Percentiles rank a stretch among this genome's conserved stretches.
Evolutionary conservation across 2,113 vertebrate species (phyloP).

Genomic region (Coreoperca whiteheadi): DNA sequence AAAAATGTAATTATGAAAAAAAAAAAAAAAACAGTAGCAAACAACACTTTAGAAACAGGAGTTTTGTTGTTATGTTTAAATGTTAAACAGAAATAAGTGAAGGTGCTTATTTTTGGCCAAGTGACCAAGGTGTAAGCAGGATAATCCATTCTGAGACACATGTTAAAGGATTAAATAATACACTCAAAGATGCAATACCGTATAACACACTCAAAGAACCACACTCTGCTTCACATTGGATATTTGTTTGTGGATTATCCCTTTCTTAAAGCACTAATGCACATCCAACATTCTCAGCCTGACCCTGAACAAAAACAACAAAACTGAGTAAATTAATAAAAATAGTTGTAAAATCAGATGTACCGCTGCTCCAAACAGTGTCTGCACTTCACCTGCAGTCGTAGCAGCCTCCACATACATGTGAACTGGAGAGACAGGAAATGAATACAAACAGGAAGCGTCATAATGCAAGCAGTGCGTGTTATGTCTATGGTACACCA

Average conservation of each 20-base stretch:
- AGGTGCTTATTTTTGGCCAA: conserved; percentile 13
- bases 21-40: background rate
- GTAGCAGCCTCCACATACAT: background rate
- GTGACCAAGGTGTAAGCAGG: conserved; percentile 22
- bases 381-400: conserved; percentile 26
- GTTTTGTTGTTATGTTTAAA: background rate
- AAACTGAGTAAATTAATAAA: background rate
- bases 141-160: conserved; percentile 44
- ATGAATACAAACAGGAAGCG: conserved; percentile 33
- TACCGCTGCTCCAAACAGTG: background rate
- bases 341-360: background rate
- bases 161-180: conserved; percentile 42
- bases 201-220: background rate
- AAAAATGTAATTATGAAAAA: background rate
- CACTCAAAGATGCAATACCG: conserved; percentile 18
- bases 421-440: conserved; percentile 18
- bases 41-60: background rate
- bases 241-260: conserved; percentile 16
- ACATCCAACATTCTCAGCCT: background rate
- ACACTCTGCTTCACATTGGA: background rate
- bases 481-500: conserved; percentile 32
- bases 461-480: conserved; percentile 40
- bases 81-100: background rate
- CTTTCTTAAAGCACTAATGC: conserved; percentile 11
- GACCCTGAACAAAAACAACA: conserved; percentile 3